Percentiles rank a stretch among this genome's conserved stretches.
phyloP scores from a whole-genome alignment of 2,888 invertebrate genomes.

The Drosophila neonasuta region DNA sequence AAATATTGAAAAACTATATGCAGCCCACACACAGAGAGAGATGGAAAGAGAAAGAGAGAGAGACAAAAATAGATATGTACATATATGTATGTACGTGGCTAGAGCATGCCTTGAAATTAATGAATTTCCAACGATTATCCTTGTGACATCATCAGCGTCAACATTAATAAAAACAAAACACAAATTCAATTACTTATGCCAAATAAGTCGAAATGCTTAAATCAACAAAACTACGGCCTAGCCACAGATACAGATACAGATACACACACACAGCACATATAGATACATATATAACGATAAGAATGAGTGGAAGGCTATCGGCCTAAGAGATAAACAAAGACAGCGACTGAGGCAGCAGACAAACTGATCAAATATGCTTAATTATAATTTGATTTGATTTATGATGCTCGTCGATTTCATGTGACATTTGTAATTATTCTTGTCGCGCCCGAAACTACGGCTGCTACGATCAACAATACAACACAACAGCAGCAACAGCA shows the following conservation, averaged over 20 bases:
- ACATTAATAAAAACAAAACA: slow-evolving; percentile 63
- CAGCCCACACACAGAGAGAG: slow-evolving; percentile 32
- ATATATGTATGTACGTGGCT: not conserved
- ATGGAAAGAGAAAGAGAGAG: slow-evolving; percentile 6
- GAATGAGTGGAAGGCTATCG: slow-evolving; percentile 53
- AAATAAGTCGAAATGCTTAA: slow-evolving; percentile 77
- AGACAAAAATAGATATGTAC: not conserved
- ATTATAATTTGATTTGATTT: slow-evolving; percentile 81
- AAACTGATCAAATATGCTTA: slow-evolving; percentile 77
- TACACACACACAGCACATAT: slow-evolving; percentile 16
- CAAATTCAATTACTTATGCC: slow-evolving; percentile 77
- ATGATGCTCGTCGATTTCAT: slow-evolving; percentile 79
- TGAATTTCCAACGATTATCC: slow-evolving; percentile 73
- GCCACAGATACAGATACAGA: slow-evolving; percentile 24
- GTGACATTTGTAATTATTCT: slow-evolving; percentile 82
- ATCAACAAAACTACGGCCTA: slow-evolving; percentile 64
- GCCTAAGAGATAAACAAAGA: slow-evolving; percentile 51
- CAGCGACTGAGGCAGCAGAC: slow-evolving; percentile 37
- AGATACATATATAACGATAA: slow-evolving; percentile 37
- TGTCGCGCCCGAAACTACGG: slow-evolving; percentile 76
- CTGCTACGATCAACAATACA: slow-evolving; percentile 64
- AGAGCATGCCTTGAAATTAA: slow-evolving; percentile 64
- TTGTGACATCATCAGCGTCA: slow-evolving; percentile 60
- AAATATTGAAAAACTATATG: slow-evolving; percentile 60
- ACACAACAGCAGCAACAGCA: slow-evolving; percentile 32